Evolutionary conservation across 2,888 invertebrate species (phyloP).

Genomic region (Catonia carolina): DNA sequence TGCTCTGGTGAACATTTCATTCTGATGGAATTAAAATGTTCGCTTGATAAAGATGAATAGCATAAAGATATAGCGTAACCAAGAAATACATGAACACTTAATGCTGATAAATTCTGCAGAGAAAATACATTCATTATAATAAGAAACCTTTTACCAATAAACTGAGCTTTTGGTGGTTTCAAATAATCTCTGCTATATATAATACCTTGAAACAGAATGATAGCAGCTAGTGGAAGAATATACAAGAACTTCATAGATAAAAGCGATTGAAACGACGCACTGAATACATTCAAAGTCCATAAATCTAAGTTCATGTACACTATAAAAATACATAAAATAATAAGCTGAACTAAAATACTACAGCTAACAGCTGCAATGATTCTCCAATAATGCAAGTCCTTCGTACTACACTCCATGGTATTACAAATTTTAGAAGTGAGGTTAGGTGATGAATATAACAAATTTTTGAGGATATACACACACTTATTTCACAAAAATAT

Average conservation of each 20-base stretch:
- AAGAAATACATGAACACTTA: constrained; percentile 60
- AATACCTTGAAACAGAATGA: constrained; percentile 64
- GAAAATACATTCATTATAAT: constrained; percentile 57
- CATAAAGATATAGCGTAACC: constrained; percentile 60
- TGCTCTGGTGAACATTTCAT: not conserved
- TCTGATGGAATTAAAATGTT: constrained; percentile 4
- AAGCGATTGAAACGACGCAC: constrained; percentile 52
- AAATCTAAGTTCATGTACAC: constrained; percentile 53
- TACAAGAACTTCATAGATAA: constrained; percentile 56
- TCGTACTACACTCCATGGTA: constrained; percentile 6
- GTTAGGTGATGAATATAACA: no score
- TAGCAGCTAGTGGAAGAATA: constrained; percentile 54
- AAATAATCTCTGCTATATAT: constrained; percentile 64
- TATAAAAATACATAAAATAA: constrained; percentile 39
- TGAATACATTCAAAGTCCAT: constrained; percentile 57
- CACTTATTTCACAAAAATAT: no score
- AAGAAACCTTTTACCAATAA: constrained; percentile 53
- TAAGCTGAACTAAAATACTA: constrained; percentile 46
- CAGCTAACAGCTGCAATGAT: constrained; percentile 53
- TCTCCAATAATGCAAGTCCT: constrained; percentile 52
- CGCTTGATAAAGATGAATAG: constrained; percentile 52
- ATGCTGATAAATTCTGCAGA: constrained; percentile 56
- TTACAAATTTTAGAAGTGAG: no score
- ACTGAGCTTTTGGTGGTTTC: constrained; percentile 52
- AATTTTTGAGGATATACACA: no score